Evolutionary conservation across 2,113 vertebrate genomes (phyloP).

Genomic region (Fregata magnificens): DNA sequence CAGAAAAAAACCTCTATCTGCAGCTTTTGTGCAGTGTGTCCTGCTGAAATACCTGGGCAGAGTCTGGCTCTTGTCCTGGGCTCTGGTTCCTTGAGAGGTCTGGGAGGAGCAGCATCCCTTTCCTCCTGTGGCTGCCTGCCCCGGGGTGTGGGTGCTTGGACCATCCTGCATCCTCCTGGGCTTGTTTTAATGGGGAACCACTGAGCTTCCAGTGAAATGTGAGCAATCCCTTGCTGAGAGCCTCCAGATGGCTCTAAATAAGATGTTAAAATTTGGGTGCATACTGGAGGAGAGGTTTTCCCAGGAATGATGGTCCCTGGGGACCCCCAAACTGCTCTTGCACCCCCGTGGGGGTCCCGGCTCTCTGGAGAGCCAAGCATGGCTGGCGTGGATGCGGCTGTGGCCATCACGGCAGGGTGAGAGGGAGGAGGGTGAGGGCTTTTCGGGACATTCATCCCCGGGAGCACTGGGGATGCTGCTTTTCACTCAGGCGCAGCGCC

Average conservation of each 20-base stretch:
- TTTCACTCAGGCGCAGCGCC: not conserved
- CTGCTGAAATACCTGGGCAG: not conserved
- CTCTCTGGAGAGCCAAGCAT: not conserved
- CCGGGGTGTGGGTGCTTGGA: accelerated
- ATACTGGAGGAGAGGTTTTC: not conserved
- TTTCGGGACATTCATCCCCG: not conserved
- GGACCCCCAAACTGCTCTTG: not conserved
- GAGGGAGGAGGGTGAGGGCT: not conserved
- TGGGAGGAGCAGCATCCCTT: not conserved
- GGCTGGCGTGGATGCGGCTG: accelerated
- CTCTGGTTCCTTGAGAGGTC: accelerated
- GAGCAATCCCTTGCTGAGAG: not conserved
- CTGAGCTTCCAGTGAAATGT: not conserved
- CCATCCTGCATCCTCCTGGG: not conserved
- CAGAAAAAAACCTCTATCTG: not conserved
- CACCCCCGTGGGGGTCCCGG: not conserved
- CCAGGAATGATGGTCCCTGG: not conserved
- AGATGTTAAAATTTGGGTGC: not conserved
- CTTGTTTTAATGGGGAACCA: not conserved
- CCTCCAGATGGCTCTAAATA: not conserved
- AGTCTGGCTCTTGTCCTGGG: not conserved
- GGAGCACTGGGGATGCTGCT: not conserved
- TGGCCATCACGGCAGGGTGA: accelerated
- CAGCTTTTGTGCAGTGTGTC: not conserved
- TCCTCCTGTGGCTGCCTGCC: not conserved